Base-by-base conservation (phyloP, 2,797 vertebrate genomes). In the Toxotes lorentzi region DNA sequence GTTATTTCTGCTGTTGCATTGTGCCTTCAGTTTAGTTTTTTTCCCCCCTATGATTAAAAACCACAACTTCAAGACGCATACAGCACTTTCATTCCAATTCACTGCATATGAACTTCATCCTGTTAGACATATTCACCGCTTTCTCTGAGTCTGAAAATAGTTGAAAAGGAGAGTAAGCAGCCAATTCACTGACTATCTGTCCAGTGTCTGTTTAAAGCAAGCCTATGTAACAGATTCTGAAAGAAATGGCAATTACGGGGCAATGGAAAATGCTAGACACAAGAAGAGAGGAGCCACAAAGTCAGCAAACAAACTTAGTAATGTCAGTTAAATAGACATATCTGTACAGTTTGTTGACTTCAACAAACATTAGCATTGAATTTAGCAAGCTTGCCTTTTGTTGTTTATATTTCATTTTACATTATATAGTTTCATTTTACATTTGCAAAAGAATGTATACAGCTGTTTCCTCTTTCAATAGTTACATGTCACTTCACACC, bases 1-100 rank as follows among this genome's bases (percentile, higher is more conserved):
- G 3, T 32, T 60, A 40, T 72, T 62, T 84, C n/a, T 53, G 19
- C 23, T 19, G 61, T 66, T 61, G 27, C 45, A 57, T 4, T 7
- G 57, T 53, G 35, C 41, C 12, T 45, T 73, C 32, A 51, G 7
- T 17, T 35, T 65, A n/a, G n/a, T 59, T 43, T 38, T 35, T 60
- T 16, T 24, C 38, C 24, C 45, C 57, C 35, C 40, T 5, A 24
- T 17, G 23, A 63, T 70, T 24, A 66, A 30, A 69, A 63, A 1
- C 4, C 1, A 51, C 34, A 30, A 57, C 61, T 62, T 59, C 12
- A 78, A 58, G 32, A 51, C n/a, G 56, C 40, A 43, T 4, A 56
- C 7, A 30, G 5, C 4, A 48, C 14, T 23, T 73, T 73, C n/a
- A 41, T n/a, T n/a, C n/a, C n/a, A n/a, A n/a, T n/a, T n/a, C n/a